phyloP scores from a whole-genome alignment of 2,797 vertebrate species.

The Vespertilio murinus region DNA sequence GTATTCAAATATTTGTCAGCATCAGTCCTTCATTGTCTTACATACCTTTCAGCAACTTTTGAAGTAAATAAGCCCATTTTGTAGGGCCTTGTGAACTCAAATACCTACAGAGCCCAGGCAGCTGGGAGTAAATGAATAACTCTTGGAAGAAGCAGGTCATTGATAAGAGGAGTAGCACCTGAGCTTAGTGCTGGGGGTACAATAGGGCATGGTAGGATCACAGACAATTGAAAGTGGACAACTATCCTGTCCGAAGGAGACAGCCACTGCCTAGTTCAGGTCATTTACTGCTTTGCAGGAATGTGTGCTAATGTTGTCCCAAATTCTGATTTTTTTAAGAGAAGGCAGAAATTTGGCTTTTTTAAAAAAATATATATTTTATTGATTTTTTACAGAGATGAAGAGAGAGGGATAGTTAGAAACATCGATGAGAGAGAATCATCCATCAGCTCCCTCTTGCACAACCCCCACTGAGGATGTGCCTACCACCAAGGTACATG shows the following conservation, averaged over 20 bases:
- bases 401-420: no score
- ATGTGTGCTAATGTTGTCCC: background rate
- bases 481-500: no score
- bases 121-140: no score
- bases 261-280: background rate
- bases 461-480: no score
- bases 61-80: background rate
- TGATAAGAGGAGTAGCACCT: background rate
- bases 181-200: background rate
- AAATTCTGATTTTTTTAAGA: constrained; percentile 22
- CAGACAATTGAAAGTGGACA: background rate
- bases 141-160: background rate
- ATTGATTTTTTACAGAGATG: no score
- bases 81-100: background rate
- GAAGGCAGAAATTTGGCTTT: constrained; percentile 31
- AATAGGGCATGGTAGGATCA: fast-evolving
- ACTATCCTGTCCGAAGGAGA: background rate
- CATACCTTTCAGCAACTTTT: background rate
- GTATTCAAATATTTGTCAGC: background rate
- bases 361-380: no score
- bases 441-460: no score
- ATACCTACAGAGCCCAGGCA: background rate
- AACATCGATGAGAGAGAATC: no score
- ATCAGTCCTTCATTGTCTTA: background rate
- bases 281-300: background rate